phyloP scores from a whole-genome alignment of 1,140 invertebrate genomes.

The Nymphalis io region DNA sequence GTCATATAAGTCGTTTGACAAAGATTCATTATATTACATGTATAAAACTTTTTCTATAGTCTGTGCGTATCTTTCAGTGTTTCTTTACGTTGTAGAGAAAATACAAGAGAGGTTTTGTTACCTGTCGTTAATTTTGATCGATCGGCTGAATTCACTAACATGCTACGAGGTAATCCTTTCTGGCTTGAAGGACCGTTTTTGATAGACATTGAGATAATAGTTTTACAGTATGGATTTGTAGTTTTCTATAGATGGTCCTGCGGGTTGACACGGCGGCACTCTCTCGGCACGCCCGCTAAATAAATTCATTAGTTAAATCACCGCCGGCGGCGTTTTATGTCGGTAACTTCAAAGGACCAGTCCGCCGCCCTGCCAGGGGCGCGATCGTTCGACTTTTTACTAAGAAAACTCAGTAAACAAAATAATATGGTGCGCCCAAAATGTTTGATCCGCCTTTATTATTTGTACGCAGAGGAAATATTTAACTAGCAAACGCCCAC shows the following conservation, averaged over 20 bases:
- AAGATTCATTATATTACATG: not conserved
- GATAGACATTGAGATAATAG: conserved; percentile 31
- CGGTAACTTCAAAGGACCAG: conserved; percentile 78
- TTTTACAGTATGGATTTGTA: conserved; percentile 35
- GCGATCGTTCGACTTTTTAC: conserved; percentile 75
- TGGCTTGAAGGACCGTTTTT: conserved; percentile 38
- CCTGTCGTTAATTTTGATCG: conserved; percentile 39
- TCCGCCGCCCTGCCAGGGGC: conserved; percentile 68
- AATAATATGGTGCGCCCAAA: conserved; percentile 75
- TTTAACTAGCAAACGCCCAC: conserved; percentile 64
- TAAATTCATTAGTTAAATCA: conserved; percentile 83
- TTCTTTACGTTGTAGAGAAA: conserved; percentile 12
- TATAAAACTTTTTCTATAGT: conserved; percentile 2
- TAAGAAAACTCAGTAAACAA: conserved; percentile 80
- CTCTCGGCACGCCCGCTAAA: conserved; percentile 74
- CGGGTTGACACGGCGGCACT: conserved; percentile 58
- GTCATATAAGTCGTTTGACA: too few species aligned
- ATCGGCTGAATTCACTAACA: conserved; percentile 29
- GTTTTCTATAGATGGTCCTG: conserved; percentile 41
- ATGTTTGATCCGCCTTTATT: conserved; percentile 79
- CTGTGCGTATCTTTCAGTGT: not conserved
- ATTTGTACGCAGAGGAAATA: conserved; percentile 71
- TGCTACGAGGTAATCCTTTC: conserved; percentile 31
- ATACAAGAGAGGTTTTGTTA: conserved; percentile 33
- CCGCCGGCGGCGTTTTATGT: conserved; percentile 80